A percentile compares a stretch with the other conserved stretches of the same genome.
These are phyloP conservation scores for Phalangium opilio DNA, from an alignment of 2,888 invertebrate species.

Conservation along the genomic window DNA sequence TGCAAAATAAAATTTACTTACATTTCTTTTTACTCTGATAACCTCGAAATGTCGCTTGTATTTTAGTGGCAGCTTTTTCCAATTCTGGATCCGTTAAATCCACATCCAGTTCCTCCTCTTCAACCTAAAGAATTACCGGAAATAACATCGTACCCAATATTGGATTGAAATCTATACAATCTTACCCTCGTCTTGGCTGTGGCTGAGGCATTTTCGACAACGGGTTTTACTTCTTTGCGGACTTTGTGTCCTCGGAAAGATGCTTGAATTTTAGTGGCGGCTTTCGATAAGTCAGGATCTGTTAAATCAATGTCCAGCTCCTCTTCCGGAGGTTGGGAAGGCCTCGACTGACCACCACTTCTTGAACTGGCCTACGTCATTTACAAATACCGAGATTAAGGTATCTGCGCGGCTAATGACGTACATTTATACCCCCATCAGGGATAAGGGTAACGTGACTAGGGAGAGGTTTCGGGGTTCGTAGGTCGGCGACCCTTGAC, in stretches of 20 bases:
- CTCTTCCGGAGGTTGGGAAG: neutral
- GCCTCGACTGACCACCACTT: no score
- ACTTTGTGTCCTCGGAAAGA: slow-evolving; percentile 10
- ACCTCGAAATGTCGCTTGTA: slow-evolving; percentile 1
- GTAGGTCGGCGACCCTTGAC: no score
- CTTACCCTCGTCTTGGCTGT: neutral
- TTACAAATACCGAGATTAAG: no score
- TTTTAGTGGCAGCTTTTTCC: neutral
- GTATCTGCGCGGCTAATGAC: no score
- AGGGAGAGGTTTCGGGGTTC: no score
- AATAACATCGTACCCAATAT: no score
- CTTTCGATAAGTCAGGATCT: slow-evolving; percentile 10
- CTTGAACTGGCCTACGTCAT: no score
- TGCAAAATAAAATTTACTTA: no score
- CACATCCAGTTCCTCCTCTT: neutral
- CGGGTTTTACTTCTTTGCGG: slow-evolving; percentile 4
- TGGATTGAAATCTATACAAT: neutral
- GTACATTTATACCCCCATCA: no score
- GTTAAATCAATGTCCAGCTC: slow-evolving; percentile 9
- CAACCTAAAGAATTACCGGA: no score
- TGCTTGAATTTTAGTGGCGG: slow-evolving; percentile 12
- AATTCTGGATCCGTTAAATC: neutral
- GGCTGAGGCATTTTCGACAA: neutral
- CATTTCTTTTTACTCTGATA: neutral
- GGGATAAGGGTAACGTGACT: no score